Evolutionary conservation across 2,888 invertebrate genomes (phyloP).

Genomic region (Malthinus flaveolus): DNA sequence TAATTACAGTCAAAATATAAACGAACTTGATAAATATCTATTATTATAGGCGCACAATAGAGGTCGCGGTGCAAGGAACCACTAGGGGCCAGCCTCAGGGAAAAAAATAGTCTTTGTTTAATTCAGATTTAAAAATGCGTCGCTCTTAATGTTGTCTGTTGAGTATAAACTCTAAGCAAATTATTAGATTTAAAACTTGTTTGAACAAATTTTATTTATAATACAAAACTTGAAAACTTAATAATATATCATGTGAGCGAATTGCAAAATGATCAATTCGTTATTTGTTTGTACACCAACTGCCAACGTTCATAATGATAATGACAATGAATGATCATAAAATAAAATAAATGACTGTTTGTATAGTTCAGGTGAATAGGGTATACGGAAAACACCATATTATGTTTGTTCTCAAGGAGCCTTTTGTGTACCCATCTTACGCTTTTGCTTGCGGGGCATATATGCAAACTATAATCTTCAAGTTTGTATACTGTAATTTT

Average conservation of each 20-base stretch:
- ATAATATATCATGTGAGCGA: background rate
- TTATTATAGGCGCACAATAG: too few species aligned
- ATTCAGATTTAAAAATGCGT: too few species aligned
- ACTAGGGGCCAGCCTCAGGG: too few species aligned
- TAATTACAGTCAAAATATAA: too few species aligned
- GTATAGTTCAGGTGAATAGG: constrained; percentile 22
- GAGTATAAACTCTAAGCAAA: too few species aligned
- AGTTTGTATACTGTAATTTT: constrained; percentile 23
- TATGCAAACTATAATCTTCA: constrained; percentile 26
- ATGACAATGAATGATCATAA: constrained; percentile 35
- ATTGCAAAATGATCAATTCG: constrained; percentile 21
- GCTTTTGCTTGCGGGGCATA: constrained; percentile 21
- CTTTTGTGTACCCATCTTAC: constrained; percentile 18
- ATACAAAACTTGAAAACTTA: too few species aligned
- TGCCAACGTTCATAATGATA: constrained; percentile 30
- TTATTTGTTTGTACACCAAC: constrained; percentile 29
- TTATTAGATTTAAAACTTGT: too few species aligned
- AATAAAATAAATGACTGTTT: constrained; percentile 31
- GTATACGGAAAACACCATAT: constrained; percentile 20
- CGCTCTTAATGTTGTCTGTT: too few species aligned
- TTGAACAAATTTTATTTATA: too few species aligned
- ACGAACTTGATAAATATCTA: too few species aligned
- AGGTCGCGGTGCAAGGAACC: too few species aligned
- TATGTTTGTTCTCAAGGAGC: constrained; percentile 20
- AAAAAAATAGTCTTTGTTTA: too few species aligned